Base-by-base conservation (phyloP, 2,113 vertebrate species). In the Nyctibius bracteatus region DNA sequence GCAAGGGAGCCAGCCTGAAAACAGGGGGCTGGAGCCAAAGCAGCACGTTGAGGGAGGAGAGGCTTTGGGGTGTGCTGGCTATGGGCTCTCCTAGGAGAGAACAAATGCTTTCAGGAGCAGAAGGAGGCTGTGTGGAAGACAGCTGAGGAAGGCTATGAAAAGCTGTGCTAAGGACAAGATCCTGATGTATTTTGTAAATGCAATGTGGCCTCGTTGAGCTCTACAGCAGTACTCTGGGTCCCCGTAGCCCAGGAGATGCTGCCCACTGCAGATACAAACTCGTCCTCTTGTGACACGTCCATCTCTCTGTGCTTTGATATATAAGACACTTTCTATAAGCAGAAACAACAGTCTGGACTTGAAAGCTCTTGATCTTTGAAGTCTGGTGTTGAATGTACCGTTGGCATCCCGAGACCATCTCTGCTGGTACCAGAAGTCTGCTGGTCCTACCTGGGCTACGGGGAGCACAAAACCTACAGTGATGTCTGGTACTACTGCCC, bases 401-500 rank as follows among this genome's bases (percentile, higher is more conserved):
- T 37, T 46, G 57, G n/a, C 35, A 41, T 4, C 31, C 37, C 0
- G 0, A 54, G 16, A 43, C 25, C 30, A 9, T 4, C 51, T 13
- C 88, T 37, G 71, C 52, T n/a, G 65, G 15, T 18, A 58, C 39
- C 83, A 39, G 47, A 17, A 11, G 12, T 7, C 46, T 25, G 18
- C 21, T 20, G 62, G 37, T 41, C 58, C 9, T 5, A 9, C 5
- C 7, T 9, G 57, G 24, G 27, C 41, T 47, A 6, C 4, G 51
- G 37, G 3, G 57, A 46, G 5, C 74, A 52, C 3, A 3, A 55
- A 28, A 13, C 23, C 37, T 23, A 4, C 9, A 4, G 68, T 8
- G 72, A 22, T 8, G 10, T 1, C 66, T 47, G 33, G 17, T 17
- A 67, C 61, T 74, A 8, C 5, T 17, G 51, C 43, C 37, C 81